These are phyloP conservation scores for Sebastes flavidus DNA, from an alignment of 2,797 vertebrate species.

Conservation along the genomic window DNA sequence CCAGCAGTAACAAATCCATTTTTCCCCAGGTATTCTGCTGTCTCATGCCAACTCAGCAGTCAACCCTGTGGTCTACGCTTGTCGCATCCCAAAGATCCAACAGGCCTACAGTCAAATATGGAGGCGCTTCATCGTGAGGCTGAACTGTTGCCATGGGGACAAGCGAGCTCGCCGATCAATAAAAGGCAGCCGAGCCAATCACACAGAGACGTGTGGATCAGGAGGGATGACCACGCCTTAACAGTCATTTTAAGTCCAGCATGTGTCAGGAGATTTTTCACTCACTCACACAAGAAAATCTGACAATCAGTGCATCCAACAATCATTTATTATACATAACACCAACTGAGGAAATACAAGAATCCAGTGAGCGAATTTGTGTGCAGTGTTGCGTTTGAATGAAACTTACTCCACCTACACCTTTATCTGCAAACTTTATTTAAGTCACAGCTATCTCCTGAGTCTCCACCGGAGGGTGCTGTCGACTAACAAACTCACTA, in stretches of 20 bases:
- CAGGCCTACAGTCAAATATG: conserved; percentile 83
- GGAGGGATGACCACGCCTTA: conserved; percentile 1
- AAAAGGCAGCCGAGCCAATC: conserved; percentile 26
- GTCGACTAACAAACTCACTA: conserved; percentile 17
- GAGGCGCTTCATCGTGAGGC: conserved; percentile 72
- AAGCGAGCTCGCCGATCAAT: conserved; percentile 1
- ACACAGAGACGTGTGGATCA: background rate
- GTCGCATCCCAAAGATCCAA: conserved; percentile 88
- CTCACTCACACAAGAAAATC: background rate
- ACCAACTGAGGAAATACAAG: background rate
- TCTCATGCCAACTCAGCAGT: conserved; percentile 88
- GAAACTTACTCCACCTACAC: background rate
- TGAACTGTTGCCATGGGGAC: conserved; percentile 36
- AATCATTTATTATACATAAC: conserved; percentile 4
- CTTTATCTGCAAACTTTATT: background rate
- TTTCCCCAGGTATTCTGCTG: conserved; percentile 79
- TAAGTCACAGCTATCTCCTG: background rate
- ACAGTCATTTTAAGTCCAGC: background rate
- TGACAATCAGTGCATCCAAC: background rate
- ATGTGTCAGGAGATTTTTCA: background rate
- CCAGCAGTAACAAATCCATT: background rate
- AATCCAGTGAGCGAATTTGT: background rate
- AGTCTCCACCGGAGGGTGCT: conserved; percentile 65
- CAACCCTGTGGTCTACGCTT: conserved; percentile 89
- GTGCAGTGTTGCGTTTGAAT: background rate